Evolutionary conservation across 2,113 vertebrate genomes (phyloP).

Genomic region (Dermatemys mawii): DNA sequence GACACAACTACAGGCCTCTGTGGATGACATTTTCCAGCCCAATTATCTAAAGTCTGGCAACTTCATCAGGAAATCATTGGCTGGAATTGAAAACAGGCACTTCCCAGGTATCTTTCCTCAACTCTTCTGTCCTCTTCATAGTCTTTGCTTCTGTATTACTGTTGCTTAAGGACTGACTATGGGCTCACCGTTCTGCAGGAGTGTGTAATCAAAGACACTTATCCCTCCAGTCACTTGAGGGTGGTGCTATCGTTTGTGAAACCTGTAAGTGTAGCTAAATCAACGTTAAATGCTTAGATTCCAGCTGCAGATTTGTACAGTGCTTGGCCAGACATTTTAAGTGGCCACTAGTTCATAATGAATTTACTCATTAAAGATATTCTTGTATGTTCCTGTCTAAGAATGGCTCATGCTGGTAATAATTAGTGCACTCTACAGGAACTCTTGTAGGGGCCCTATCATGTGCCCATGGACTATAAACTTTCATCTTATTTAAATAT

Average conservation of each 20-base stretch:
- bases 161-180: not conserved
- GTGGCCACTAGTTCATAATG: not conserved
- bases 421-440: not conserved
- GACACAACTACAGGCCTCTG: not conserved
- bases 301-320: too few relatives aligned
- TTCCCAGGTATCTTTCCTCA: not conserved
- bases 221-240: not conserved
- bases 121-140: not conserved
- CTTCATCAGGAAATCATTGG: not conserved
- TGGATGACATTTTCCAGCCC: not conserved
- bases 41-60: not conserved
- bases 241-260: not conserved
- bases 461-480: not conserved
- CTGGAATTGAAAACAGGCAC: not conserved
- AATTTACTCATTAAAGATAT: not conserved
- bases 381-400: not conserved
- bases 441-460: not conserved
- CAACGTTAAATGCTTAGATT: slow-evolving; percentile 8
- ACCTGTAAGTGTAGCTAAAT: slow-evolving; percentile 8
- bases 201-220: not conserved
- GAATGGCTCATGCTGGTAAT: not conserved
- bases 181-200: not conserved
- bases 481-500: not conserved
- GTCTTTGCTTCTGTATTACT: not conserved
- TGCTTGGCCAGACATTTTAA: too few relatives aligned